A percentile compares a stretch with the other conserved stretches of the same genome.
Conservation (phyloP, 2,797 vertebrate genomes). For the Megaceryle alcyon region DNA sequence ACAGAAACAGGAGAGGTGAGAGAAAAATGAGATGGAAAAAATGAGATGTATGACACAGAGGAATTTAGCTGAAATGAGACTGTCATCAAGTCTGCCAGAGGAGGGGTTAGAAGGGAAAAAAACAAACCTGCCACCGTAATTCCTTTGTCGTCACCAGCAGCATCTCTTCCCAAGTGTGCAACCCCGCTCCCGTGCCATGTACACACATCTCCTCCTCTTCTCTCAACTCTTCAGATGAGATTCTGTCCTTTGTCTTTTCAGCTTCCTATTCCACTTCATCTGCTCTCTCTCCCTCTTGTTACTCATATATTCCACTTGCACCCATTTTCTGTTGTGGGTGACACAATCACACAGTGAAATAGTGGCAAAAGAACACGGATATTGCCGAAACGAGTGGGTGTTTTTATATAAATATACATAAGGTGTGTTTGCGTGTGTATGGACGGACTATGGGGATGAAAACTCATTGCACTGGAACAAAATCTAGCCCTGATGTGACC, state of each 20-base stretch:
- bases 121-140: not conserved
- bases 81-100: constrained; percentile 43
- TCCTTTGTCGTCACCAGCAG: constrained; percentile 15
- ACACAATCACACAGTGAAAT: not conserved
- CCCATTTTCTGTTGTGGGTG: not conserved
- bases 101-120: not conserved
- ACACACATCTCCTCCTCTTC: not conserved
- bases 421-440: not conserved
- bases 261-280: not conserved
- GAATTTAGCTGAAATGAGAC: constrained; percentile 60
- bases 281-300: not conserved
- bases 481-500: not conserved
- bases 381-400: not conserved
- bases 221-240: not conserved
- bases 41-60: not conserved
- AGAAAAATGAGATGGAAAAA: constrained; percentile 70
- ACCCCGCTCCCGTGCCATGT: not conserved
- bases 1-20: constrained; percentile 67
- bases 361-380: not conserved
- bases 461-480: not conserved
- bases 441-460: not conserved
- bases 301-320: not conserved
- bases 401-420: not conserved
- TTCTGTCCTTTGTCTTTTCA: not conserved
- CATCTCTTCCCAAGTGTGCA: not conserved